phyloP scores from a whole-genome alignment of 2,888 invertebrate genomes.

The Pristionchus mayeri region DNA sequence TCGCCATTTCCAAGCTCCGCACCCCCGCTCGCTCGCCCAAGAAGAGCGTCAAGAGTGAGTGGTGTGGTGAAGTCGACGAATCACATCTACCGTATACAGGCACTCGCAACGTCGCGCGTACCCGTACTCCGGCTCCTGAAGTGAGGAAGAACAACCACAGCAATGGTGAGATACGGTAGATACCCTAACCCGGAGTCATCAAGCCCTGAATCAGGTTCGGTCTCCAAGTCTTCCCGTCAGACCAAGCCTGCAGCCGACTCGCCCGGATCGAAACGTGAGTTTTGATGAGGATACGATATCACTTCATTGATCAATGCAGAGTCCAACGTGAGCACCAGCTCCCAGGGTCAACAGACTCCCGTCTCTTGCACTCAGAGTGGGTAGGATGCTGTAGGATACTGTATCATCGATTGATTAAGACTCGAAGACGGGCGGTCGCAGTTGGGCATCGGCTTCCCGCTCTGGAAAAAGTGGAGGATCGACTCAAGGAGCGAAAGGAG shows the following conservation, averaged over 20 bases:
- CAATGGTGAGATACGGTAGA: background rate
- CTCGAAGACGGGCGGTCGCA: background rate
- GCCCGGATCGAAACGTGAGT: background rate
- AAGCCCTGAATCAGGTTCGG: background rate
- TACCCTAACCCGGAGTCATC: background rate
- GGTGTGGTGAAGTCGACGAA: background rate
- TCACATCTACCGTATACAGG: background rate
- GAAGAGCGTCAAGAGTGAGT: conserved; percentile 14
- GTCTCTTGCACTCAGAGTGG: conserved; percentile 1
- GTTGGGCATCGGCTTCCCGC: background rate
- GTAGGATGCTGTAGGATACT: background rate
- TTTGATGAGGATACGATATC: background rate
- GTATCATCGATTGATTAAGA: background rate
- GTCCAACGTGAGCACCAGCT: background rate
- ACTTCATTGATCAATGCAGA: background rate
- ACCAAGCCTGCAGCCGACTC: background rate
- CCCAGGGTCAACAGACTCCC: background rate
- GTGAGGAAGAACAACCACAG: background rate
- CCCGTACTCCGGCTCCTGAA: background rate
- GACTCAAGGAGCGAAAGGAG: background rate
- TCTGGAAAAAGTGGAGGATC: background rate
- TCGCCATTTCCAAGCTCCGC: background rate
- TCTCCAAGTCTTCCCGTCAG: background rate
- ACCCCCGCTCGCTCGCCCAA: background rate
- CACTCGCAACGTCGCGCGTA: background rate